These are phyloP conservation scores for Aphidius gifuensis DNA, from an alignment of 1,140 invertebrate species.

Conservation along the genomic window DNA sequence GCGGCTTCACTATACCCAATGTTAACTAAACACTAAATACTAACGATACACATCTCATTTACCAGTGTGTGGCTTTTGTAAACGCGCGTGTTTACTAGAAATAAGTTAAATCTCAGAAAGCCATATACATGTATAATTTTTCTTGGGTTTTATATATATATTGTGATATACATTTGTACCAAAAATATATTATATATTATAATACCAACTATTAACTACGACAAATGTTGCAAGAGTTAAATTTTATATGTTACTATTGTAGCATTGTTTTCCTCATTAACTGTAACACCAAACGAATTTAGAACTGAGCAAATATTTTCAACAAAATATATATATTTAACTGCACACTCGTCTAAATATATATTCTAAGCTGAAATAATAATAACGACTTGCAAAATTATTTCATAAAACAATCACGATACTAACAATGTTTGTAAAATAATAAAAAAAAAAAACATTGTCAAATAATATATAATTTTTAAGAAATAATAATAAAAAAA, in stretches of 20 bases:
- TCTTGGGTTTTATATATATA: not conserved
- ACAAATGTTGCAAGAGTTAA: slow-evolving; percentile 10
- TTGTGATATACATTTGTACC: not conserved
- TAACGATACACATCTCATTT: slow-evolving; percentile 44
- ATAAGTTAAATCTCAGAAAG: not conserved
- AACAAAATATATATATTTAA: not conserved
- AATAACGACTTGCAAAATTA: too few species aligned
- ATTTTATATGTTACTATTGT: slow-evolving; percentile 1
- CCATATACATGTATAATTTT: too few species aligned
- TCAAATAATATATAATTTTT: too few species aligned
- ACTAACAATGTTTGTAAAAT: too few species aligned
- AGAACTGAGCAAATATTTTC: slow-evolving; percentile 5
- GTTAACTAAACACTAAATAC: slow-evolving; percentile 55
- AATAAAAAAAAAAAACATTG: too few species aligned
- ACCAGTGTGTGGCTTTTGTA: not conserved
- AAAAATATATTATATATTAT: not conserved
- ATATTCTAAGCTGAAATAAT: too few species aligned
- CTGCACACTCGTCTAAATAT: too few species aligned
- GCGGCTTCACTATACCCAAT: slow-evolving; percentile 45
- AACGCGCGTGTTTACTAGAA: not conserved
- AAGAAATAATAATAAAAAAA: too few species aligned
- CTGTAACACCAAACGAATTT: not conserved
- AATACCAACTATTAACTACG: not conserved
- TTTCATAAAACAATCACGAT: too few species aligned
- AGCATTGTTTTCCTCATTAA: slow-evolving; percentile 14